phyloP scores from a whole-genome alignment of 2,888 invertebrate genomes.

The Acanthosepion pharaonis region DNA sequence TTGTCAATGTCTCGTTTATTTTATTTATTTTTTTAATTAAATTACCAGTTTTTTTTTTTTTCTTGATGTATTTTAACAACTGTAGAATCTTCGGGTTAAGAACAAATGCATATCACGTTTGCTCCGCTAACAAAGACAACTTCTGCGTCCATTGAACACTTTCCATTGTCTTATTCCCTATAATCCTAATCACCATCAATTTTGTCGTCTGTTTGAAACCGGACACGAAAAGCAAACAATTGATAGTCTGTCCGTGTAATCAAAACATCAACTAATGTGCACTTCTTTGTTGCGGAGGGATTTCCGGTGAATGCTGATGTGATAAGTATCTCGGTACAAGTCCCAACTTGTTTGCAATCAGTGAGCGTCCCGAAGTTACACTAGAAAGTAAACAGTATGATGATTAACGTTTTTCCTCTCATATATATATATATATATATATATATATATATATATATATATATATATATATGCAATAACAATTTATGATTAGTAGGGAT shows the following conservation, averaged over 20 bases:
- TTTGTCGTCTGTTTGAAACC: background rate
- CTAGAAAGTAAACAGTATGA: too few relatives aligned
- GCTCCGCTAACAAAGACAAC: background rate
- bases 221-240: background rate
- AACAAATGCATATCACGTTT: background rate
- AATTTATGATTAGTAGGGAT: too few relatives aligned
- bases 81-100: background rate
- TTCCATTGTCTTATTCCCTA: background rate
- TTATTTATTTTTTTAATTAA: too few relatives aligned
- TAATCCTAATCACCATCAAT: background rate
- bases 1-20: too few relatives aligned
- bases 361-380: background rate
- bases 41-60: too few relatives aligned
- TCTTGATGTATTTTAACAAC: too few relatives aligned
- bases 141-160: background rate
- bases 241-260: background rate
- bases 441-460: too few relatives aligned
- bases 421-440: too few relatives aligned
- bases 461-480: too few relatives aligned
- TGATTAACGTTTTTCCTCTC: too few relatives aligned
- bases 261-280: background rate
- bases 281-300: too few relatives aligned
- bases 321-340: background rate
- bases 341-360: background rate
- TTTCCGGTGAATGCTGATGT: background rate